phyloP scores from a whole-genome alignment of 2,888 invertebrate species.

The Heliconius charithonia region DNA sequence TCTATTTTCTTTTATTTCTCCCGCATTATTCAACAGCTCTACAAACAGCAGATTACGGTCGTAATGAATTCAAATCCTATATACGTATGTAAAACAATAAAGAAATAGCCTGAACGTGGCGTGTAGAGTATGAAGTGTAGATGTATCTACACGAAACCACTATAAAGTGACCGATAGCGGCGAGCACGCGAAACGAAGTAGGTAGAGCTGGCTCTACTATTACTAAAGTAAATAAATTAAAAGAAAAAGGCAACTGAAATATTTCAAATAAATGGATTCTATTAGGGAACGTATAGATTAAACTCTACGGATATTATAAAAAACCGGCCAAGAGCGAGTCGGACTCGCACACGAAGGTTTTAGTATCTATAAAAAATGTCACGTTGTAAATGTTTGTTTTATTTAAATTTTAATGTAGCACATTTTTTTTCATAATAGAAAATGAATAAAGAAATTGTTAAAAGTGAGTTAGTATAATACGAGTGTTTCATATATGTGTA shows the following conservation, averaged over 20 bases:
- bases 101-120: constrained; percentile 6
- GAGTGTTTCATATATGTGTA: no score
- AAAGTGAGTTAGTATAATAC: no score
- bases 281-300: background rate
- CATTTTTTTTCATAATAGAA: no score
- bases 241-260: background rate
- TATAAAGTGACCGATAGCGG: constrained; percentile 18
- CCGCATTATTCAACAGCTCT: constrained; percentile 27
- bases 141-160: background rate
- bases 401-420: no score
- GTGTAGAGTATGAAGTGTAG: constrained; percentile 18
- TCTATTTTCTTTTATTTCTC: constrained; percentile 13
- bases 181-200: background rate
- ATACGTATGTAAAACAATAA: constrained; percentile 27
- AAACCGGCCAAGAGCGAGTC: background rate
- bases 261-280: background rate
- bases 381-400: no score
- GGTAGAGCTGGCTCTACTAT: background rate
- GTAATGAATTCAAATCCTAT: constrained; percentile 29
- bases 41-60: constrained; percentile 21
- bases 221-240: background rate
- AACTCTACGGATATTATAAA: background rate
- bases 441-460: no score
- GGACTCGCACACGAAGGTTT: no score
- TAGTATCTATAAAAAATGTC: no score